Conservation (phyloP, 2,113 vertebrate species). For the Brachypodius melanocephalos region DNA sequence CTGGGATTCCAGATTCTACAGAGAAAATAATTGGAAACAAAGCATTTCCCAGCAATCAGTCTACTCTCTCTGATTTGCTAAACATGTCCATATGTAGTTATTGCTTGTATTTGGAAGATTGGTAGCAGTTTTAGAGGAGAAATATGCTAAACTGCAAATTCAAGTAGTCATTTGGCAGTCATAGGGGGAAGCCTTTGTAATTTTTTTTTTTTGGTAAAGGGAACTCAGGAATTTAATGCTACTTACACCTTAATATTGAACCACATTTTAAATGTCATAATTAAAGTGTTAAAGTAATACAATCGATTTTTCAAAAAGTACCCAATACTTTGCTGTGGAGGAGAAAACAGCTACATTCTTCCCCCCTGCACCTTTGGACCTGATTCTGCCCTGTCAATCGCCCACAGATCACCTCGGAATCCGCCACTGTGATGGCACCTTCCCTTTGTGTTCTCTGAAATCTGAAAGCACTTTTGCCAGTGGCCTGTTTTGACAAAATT, state of each 20-base stretch:
- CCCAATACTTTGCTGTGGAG: not conserved
- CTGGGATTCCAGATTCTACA: not conserved
- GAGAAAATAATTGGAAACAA: constrained; percentile 35
- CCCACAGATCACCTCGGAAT: not conserved
- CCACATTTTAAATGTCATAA: not conserved
- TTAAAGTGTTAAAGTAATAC: not conserved
- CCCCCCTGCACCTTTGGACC: not conserved
- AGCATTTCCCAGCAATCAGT: constrained; percentile 30
- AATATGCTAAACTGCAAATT: constrained; percentile 2
- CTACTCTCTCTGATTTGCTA: constrained; percentile 33
- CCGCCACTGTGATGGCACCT: fast-evolving
- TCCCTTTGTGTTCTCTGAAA: not conserved
- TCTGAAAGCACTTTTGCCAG: not conserved
- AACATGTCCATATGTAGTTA: constrained; percentile 21
- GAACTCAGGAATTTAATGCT: not conserved
- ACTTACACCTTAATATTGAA: not conserved
- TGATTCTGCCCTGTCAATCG: not conserved
- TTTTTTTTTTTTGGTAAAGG: not conserved
- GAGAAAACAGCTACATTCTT: not conserved
- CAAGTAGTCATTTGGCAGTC: constrained; percentile 4
- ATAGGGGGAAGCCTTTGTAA: not conserved
- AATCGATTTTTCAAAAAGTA: not conserved
- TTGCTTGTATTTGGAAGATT: constrained; percentile 5
- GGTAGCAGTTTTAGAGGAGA: constrained; percentile 25
- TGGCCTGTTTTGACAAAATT: not conserved